Evolutionary conservation across 2,113 vertebrate genomes (phyloP), one percentile per base, ranked within the genome.

Genomic region (Pygathrix nemaeus): DNA sequence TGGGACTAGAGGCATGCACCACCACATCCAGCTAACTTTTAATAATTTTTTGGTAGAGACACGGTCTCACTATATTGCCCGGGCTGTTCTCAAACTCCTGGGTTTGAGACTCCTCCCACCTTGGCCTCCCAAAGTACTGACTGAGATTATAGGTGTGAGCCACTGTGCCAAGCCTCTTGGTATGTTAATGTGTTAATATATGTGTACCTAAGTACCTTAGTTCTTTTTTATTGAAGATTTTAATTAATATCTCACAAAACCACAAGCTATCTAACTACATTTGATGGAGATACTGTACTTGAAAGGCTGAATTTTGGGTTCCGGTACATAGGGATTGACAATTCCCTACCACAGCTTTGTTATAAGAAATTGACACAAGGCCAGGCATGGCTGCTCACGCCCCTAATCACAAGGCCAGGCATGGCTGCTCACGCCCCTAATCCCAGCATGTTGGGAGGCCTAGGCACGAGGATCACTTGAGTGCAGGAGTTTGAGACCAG

Each of bases 211-310:
- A 78, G 27, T 80, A n/a, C 16, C 16, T 88, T 78, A 52, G 48
- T 84, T 92, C 20, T 70, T 96, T 90, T 86, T 79, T 30, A 35
- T 35, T 73, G 12, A 96, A 25, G 7, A 35, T 68, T 88, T 87
- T 59, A 76, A 32, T 85, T 80, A 80, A 50, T 92, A 68, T 57
- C 40, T 86, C 48, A 81, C n/a, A 93, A 95, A 96, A 79, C 73
- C 16, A 81, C 66, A 43, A 78, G 38, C 38, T 92, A 40, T 43
- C 88, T 90, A 38, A 68, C 30, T 94, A 81, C 13, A 79, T 89
- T 82, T 92, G 75, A 92, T 68, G 73, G 91, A 93, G 30, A 84
- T 61, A 61, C 9, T 85, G 0, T 84, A 50, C 48, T 94, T 75
- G 20, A 59, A 93, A 55, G 7, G 18, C 38, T 91, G 45, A 91